Base-by-base conservation (phyloP, 1,140 invertebrate species). In the Dinothrombium tinctorium region DNA sequence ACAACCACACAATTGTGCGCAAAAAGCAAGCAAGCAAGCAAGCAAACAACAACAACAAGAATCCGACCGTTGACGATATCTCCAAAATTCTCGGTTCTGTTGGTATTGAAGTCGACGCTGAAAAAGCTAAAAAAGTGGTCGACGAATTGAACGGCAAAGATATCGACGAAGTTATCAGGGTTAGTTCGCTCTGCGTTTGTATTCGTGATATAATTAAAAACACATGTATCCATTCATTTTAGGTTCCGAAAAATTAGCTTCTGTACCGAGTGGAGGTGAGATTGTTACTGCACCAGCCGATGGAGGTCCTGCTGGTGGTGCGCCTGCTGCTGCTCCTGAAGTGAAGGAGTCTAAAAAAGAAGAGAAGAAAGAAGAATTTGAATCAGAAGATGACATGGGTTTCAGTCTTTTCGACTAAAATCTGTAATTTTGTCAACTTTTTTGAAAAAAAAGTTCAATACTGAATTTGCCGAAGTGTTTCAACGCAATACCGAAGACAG, bases 1-100 rank as follows among this genome's bases (percentile, higher is more conserved):
- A 72, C 68, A 2, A 78, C 67, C 7, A 92, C 62, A 52, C 78
- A 76, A 22, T 72, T 44, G 19, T 49, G 53, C 0, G 84, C 74
- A 63, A n/a, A n/a, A n/a, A n/a, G n/a, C n/a, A n/a, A n/a, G n/a
- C n/a, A n/a, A n/a, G n/a, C n/a, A n/a, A n/a, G n/a, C n/a, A n/a
- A n/a, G n/a, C n/a, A n/a, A n/a, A n/a, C n/a, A n/a, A n/a, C n/a
- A n/a, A n/a, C n/a, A 87, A 87, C 58, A 63, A 69, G 35, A 60
- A 63, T 40, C 86, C 86, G 42, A 63, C 63, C 24, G 68, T 71
- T 47, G 72, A 67, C 49, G 84, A 92, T 56, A 69, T 95, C 33
- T 81, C 92, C 53, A 92, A 90, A 57, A 89, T 95, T 54, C 67
- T 96, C 25, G 78, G 81, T 49, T 86, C 82, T 11, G 87, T 95